Evolutionary conservation across 2,113 vertebrate species (phyloP), one percentile per base, ranked within the genome.

Genomic region (Euleptes europaea): DNA sequence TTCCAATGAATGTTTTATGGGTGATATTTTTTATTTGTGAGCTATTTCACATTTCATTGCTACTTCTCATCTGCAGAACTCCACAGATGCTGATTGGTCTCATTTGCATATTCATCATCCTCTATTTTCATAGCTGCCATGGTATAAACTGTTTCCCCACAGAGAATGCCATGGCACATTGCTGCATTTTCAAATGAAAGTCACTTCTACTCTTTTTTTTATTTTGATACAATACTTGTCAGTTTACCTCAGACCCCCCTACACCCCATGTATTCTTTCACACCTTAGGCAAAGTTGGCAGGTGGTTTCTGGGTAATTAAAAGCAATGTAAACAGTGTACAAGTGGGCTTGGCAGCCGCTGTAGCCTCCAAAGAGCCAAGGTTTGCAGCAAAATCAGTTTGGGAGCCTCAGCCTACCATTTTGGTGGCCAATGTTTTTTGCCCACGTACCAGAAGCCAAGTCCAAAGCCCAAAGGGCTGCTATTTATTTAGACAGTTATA

Each of bases 51-150:
- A 91, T 94, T 94, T 94, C 95, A 94, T 94, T 95, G 95, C 89
- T 85, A 49, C 73, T 0, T 78, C 90, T 94, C 93, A 93, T 95
- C 95, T 95, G 91, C 93, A 96, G 94, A 63, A 92, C 92, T 94
- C 89, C 10, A 51, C 84, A 86, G 93, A 92, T 93, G 93, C 88
- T 95, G 94, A 95, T 95, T 95, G 89, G 88, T 93, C 80, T 94
- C 88, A 95, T 96, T 95, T 96, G 89, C 94, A 95, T 96, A 95
- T 96, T 96, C 92, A 95, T 95, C 92, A 94, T 80, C 77, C 94
- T 88, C 75, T 90, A 82, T 93, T 96, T 96, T 94, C 93, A 95
- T 94, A 91, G 91, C 90, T 91, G 90, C 92, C 95, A 91, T 92
- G 70, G 88, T 94, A 77, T 90, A 93, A 92, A 90, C 73, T 90